Evolutionary conservation across 2,113 vertebrate genomes (phyloP).

Genomic region (Eptatretus burgeri): DNA sequence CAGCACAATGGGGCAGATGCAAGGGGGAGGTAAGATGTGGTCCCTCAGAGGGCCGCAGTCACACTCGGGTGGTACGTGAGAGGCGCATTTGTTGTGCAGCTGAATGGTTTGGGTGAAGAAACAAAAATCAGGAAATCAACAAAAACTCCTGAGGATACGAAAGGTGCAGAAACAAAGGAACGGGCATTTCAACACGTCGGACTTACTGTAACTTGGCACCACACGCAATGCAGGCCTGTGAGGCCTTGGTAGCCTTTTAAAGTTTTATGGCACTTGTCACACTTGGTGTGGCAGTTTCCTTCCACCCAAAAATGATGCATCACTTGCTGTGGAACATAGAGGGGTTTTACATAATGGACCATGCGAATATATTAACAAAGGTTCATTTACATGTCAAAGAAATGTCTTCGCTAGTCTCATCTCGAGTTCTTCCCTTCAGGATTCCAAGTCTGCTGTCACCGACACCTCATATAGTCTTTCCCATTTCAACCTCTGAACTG

Average conservation of each 20-base stretch:
- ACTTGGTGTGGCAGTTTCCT: slow-evolving; percentile 57
- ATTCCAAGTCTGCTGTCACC: slow-evolving; percentile 3
- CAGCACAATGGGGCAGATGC: slow-evolving; percentile 42
- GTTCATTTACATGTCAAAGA: too few species aligned
- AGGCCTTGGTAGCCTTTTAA: slow-evolving; percentile 86
- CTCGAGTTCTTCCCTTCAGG: too few species aligned
- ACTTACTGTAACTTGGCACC: slow-evolving; percentile 78
- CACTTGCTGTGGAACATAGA: slow-evolving; percentile 18
- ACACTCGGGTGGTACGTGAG: slow-evolving; percentile 20
- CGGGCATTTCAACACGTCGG: not conserved
- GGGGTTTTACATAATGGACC: slow-evolving; percentile 7
- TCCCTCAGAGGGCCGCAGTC: slow-evolving; percentile 40
- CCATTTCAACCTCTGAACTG: too few species aligned
- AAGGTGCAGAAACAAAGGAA: slow-evolving; percentile 11
- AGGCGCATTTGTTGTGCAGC: slow-evolving; percentile 43
- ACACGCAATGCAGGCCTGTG: slow-evolving; percentile 61
- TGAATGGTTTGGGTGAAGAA: slow-evolving; percentile 11
- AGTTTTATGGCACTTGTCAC: slow-evolving; percentile 59
- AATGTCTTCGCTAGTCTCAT: not conserved
- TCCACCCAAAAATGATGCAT: slow-evolving; percentile 88
- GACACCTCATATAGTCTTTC: too few species aligned
- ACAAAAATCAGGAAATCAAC: too few species aligned
- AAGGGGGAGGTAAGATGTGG: slow-evolving; percentile 50
- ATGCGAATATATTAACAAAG: too few species aligned
- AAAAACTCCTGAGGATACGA: not conserved